These are phyloP conservation scores for Bufo bufo DNA, from an alignment of 2,113 vertebrate species.

Conservation along the genomic window DNA sequence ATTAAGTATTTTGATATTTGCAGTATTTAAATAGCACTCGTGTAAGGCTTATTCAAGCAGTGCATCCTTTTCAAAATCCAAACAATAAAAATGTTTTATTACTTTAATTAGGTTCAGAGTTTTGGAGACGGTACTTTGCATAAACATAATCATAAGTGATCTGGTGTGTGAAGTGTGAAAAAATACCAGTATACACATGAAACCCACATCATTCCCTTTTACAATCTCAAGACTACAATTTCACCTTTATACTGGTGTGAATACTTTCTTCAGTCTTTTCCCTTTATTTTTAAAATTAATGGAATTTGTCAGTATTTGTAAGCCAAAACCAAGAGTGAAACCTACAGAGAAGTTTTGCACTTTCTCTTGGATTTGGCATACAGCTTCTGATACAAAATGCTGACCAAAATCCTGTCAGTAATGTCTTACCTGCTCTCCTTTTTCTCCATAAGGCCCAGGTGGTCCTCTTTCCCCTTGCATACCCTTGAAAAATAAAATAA, in stretches of 20 bases:
- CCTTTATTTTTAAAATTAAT: background rate
- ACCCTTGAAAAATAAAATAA: slow-evolving; percentile 76
- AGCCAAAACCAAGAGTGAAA: background rate
- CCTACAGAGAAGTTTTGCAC: background rate
- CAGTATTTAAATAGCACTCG: background rate
- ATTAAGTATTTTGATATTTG: slow-evolving; percentile 14
- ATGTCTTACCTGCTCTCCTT: slow-evolving; percentile 86
- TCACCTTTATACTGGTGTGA: background rate
- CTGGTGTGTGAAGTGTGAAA: background rate
- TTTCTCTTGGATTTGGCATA: background rate
- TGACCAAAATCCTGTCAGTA: background rate
- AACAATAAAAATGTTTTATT: slow-evolving; percentile 41
- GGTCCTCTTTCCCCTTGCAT: slow-evolving; percentile 87
- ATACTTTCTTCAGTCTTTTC: background rate
- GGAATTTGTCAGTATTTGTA: background rate
- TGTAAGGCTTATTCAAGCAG: slow-evolving; percentile 11
- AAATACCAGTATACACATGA: background rate
- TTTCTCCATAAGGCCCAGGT: slow-evolving; percentile 77
- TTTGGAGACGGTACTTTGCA: slow-evolving; percentile 17
- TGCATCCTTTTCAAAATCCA: slow-evolving; percentile 10
- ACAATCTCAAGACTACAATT: background rate
- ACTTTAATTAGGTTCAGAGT: slow-evolving; percentile 36
- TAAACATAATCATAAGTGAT: slow-evolving; percentile 33
- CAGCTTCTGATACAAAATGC: background rate
- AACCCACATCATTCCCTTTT: background rate